Base-by-base conservation (phyloP, 2,113 vertebrate species). In the Upupa epops region DNA sequence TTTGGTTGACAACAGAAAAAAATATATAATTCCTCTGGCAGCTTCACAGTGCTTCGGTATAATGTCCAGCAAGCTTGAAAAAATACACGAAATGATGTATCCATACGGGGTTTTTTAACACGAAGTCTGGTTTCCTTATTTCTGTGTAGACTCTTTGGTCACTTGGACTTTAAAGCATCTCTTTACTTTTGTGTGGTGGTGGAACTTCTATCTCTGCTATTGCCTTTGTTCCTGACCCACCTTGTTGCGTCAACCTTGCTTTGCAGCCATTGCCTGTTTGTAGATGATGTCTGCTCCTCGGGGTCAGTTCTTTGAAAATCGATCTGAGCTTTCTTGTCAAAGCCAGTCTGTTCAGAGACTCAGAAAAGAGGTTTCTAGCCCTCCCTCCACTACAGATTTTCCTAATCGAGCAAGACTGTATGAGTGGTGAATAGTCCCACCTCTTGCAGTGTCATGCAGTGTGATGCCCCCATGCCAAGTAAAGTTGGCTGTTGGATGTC, bases 31-130 rank as follows among this genome's bases (percentile, higher is more conserved):
- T 93, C 91, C 89, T 82, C 82, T 89, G 86, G 71, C 89, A 91
- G 95, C 88, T 95, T 94, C 92, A 65, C 31, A 76, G 92, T 88
- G 81, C 76, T 96, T 86, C 80, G 8, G 61, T 95, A 46, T 8
- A 19, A 75, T 92, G 92, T 94, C 86, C 86, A 77, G 89, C 74
- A 85, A 92, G 92, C 74, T 83, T 83, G 81, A 78, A 83, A 84
- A 83, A 86, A 86, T 51, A 59, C 46, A 79, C 42, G 85, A 60
- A 76, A 65, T 45, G 34, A 90, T 86, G 68, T 90, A 82, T 36
- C 63, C 17, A 80, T 91, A 91, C 40, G 40, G 40, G 40, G 40
- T 83, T 69, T 49, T 40, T 28, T 24, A 37, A 29, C 75, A 18
- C 42, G 3, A 19, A 4, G 17, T 21, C 51, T 89, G 55, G 8